phyloP scores from a whole-genome alignment of 2,113 vertebrate species.

The Lepisosteus oculatus region DNA sequence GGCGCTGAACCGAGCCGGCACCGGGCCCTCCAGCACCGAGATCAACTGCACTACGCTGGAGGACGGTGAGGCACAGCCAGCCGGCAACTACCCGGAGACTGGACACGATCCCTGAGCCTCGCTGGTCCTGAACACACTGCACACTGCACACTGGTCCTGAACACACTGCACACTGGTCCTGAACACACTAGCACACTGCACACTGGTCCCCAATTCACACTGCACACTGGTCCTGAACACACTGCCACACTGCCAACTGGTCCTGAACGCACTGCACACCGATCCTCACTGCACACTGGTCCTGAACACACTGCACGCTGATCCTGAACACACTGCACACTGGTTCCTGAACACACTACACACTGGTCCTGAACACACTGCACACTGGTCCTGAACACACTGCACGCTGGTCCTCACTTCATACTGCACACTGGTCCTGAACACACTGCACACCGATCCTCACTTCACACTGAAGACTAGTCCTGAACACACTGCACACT shows the following conservation, averaged over 20 bases:
- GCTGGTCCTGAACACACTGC: not conserved
- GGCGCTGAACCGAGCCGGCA: constrained; percentile 93
- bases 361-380: constrained; percentile 3
- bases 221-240: too few relatives aligned
- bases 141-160: not conserved
- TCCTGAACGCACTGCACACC: not conserved
- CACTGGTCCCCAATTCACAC: too few relatives aligned
- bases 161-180: too few relatives aligned
- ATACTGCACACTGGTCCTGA: not conserved
- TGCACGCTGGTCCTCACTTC: not conserved
- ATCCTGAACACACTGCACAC: not conserved
- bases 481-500: not conserved
- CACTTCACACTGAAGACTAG: too few relatives aligned
- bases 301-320: not conserved
- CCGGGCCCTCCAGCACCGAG: constrained; percentile 93
- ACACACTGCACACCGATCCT: constrained; percentile 1
- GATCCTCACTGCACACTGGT: not conserved
- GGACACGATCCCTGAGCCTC: not conserved
- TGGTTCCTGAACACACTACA: not conserved
- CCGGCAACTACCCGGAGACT: too few relatives aligned
- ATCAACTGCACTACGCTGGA: constrained; percentile 94
- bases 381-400: not conserved
- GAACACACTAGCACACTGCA: not conserved
- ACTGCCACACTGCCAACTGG: not conserved
- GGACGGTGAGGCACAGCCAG: constrained; percentile 67